These are phyloP conservation scores for Periophthalmodon schlosseri DNA, from an alignment of 2,113 vertebrate species.

Conservation along the genomic window DNA sequence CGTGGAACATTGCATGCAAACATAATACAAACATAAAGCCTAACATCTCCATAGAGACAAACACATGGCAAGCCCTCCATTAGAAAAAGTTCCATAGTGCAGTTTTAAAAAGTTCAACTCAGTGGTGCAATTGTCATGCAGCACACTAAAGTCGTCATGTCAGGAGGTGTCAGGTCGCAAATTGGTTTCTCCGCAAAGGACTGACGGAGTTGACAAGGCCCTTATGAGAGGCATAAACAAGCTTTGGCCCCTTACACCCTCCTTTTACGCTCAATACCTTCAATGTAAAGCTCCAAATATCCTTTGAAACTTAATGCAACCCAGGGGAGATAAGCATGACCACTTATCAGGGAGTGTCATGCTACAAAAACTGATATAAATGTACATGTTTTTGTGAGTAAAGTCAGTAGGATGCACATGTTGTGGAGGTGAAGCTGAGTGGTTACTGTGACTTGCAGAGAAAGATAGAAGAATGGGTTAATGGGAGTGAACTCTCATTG, in stretches of 20 bases:
- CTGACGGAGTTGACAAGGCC: conserved; percentile 71
- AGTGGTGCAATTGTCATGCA: conserved; percentile 27
- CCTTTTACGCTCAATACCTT: conserved; percentile 27
- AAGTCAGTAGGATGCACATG: conserved; percentile 7
- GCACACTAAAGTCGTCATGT: conserved; percentile 15
- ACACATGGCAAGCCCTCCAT: too few species aligned
- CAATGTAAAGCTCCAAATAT: conserved; percentile 52
- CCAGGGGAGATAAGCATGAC: conserved; percentile 24
- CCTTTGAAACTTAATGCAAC: conserved; percentile 43
- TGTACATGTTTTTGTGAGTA: conserved; percentile 21
- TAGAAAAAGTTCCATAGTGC: too few species aligned
- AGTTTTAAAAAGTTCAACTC: conserved; percentile 15
- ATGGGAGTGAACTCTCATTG: too few species aligned
- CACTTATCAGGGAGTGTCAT: conserved; percentile 22
- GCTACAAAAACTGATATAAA: conserved; percentile 28
- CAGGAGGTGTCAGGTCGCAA: conserved; percentile 66
- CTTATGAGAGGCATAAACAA: conserved; percentile 71
- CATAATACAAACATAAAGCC: too few species aligned
- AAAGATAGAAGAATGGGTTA: too few species aligned
- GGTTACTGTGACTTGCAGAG: too few species aligned
- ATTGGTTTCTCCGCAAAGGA: conserved; percentile 69
- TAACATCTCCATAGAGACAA: too few species aligned
- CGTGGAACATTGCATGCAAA: too few species aligned
- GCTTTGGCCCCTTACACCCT: conserved; percentile 20
- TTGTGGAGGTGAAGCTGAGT: too few species aligned